Conservation (phyloP, 2,888 invertebrate genomes). For the Lapara coniferarum region DNA sequence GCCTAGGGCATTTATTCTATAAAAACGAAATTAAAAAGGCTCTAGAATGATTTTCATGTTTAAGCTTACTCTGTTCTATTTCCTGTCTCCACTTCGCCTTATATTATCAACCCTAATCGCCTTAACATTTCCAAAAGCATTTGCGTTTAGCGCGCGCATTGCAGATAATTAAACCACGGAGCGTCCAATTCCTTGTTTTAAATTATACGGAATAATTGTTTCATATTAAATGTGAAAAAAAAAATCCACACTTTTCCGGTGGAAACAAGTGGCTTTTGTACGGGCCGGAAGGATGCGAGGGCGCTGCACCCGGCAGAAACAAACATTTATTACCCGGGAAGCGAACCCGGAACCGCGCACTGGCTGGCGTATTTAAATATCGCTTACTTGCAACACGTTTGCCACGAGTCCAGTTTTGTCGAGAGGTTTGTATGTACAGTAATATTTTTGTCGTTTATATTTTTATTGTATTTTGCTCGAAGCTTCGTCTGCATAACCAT, state of each 20-base stretch:
- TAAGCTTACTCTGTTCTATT: too few species aligned
- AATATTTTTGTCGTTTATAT: not conserved
- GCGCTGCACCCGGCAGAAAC: conserved; percentile 23
- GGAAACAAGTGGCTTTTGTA: conserved; percentile 21
- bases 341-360: conserved; percentile 27
- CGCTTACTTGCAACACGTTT: conserved; percentile 24
- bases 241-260: not conserved
- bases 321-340: conserved; percentile 28
- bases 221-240: conserved; percentile 12
- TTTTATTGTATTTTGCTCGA: not conserved
- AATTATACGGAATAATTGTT: conserved; percentile 4
- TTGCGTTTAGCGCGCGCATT: not conserved
- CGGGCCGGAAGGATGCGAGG: conserved; percentile 21
- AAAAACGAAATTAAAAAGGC: too few species aligned
- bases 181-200: conserved; percentile 1
- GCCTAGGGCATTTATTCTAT: too few species aligned
- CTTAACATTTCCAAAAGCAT: not conserved
- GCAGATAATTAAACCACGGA: conserved; percentile 6
- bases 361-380: conserved; percentile 21
- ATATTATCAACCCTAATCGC: not conserved
- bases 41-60: too few species aligned
- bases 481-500: not conserved
- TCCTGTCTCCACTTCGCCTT: too few species aligned
- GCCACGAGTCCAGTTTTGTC: not conserved
- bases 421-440: not conserved